phyloP scores from a whole-genome alignment of 2,113 vertebrate species.

The Maccullochella peelii region DNA sequence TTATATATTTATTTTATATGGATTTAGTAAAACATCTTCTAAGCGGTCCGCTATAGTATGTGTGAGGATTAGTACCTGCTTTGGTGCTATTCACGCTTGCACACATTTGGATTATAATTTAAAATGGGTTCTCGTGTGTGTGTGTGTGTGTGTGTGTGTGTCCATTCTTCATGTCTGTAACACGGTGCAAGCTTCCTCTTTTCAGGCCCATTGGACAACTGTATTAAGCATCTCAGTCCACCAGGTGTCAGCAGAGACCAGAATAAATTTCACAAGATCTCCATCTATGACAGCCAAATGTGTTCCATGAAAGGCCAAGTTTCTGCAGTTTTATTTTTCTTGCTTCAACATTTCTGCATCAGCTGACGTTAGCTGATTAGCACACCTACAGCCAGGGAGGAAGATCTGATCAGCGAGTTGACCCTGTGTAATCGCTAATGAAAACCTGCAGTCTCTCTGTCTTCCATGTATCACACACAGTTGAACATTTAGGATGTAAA shows the following conservation, averaged over 20 bases:
- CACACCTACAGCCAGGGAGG: not conserved
- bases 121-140: not conserved
- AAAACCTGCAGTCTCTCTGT: not conserved
- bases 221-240: constrained; percentile 27
- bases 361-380: not conserved
- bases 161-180: not conserved
- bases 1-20: too few relatives aligned
- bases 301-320: not conserved
- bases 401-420: not conserved
- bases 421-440: not conserved
- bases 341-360: not conserved
- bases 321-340: not conserved
- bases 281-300: accelerated
- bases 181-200: not conserved
- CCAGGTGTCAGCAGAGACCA: constrained; percentile 68
- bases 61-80: not conserved
- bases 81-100: not conserved
- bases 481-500: not conserved
- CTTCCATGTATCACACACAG: not conserved
- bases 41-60: not conserved
- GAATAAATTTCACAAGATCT: not conserved
- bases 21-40: not conserved
- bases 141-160: not conserved
- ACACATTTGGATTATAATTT: not conserved
- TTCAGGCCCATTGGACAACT: not conserved